These are phyloP conservation scores for Agrypnia vestita DNA, from an alignment of 1,140 invertebrate genomes.

Conservation along the genomic window DNA sequence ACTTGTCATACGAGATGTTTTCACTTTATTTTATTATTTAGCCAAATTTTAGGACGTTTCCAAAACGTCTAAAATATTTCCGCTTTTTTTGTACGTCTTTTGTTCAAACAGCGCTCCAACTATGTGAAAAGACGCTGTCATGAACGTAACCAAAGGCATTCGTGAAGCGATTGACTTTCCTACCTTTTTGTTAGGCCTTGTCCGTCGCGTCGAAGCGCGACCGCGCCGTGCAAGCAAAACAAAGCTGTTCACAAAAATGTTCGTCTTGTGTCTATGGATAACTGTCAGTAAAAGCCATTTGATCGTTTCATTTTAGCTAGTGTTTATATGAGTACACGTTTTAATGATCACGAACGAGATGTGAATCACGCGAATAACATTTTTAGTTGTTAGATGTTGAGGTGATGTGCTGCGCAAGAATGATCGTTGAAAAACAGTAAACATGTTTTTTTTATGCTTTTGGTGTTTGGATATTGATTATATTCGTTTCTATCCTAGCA, in stretches of 20 bases:
- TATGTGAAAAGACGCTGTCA: no score
- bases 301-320: not conserved
- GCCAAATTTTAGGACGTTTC: no score
- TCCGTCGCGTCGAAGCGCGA: not conserved
- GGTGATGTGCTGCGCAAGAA: constrained; percentile 26
- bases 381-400: constrained; percentile 1
- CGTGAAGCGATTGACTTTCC: constrained; percentile 29
- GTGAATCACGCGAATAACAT: constrained; percentile 39
- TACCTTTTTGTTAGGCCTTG: constrained; percentile 34
- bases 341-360: not conserved
- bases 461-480: not conserved
- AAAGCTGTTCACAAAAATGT: not conserved
- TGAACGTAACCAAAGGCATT: constrained; percentile 8
- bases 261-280: not conserved
- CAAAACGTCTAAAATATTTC: no score
- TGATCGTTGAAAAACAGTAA: constrained; percentile 29
- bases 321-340: not conserved
- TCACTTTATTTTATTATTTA: no score
- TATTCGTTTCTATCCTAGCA: no score
- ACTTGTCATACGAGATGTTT: no score
- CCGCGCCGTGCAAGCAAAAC: not conserved
- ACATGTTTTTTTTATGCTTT: constrained; percentile 29
- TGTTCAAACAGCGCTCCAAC: no score
- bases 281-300: not conserved
- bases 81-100: no score